phyloP scores from a whole-genome alignment of 2,888 invertebrate genomes.

The Oxycera nigricornis region DNA sequence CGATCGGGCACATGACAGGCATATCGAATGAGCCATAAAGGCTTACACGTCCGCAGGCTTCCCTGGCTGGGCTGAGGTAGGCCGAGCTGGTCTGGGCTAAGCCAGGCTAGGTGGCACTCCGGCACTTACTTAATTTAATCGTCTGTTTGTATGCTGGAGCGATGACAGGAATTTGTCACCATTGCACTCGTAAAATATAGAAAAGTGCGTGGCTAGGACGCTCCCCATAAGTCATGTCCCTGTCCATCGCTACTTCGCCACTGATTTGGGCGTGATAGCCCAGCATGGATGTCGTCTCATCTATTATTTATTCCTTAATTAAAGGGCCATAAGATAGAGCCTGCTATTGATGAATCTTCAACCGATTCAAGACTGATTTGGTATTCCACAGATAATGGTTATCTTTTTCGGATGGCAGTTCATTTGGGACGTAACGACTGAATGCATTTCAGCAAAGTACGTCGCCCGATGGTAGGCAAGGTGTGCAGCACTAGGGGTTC shows the following conservation, averaged over 20 bases:
- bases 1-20: constrained; percentile 33
- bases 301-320: constrained; percentile 40
- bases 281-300: constrained; percentile 4
- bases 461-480: neutral
- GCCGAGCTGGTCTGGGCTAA: neutral
- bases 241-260: neutral
- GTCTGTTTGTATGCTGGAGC: constrained; percentile 33
- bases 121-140: constrained; percentile 36
- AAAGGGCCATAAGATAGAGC: constrained; percentile 37
- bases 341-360: constrained; percentile 29
- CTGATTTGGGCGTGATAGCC: constrained; percentile 23
- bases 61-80: neutral
- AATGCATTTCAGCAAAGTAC: constrained; percentile 7
- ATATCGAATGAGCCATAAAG: constrained; percentile 33
- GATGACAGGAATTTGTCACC: constrained; percentile 38
- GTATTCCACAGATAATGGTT: constrained; percentile 29
- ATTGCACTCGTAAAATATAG: constrained; percentile 37
- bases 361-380: constrained; percentile 2
- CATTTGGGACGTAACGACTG: neutral
- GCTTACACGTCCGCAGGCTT: neutral
- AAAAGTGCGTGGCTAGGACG: constrained; percentile 33
- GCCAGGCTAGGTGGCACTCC: constrained; percentile 12
- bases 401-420: constrained; percentile 2
- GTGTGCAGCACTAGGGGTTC: no score
- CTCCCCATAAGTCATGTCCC: constrained; percentile 29